These are phyloP conservation scores for Poecilia gillii DNA, from an alignment of 2,797 vertebrate genomes.

Conservation along the genomic window DNA sequence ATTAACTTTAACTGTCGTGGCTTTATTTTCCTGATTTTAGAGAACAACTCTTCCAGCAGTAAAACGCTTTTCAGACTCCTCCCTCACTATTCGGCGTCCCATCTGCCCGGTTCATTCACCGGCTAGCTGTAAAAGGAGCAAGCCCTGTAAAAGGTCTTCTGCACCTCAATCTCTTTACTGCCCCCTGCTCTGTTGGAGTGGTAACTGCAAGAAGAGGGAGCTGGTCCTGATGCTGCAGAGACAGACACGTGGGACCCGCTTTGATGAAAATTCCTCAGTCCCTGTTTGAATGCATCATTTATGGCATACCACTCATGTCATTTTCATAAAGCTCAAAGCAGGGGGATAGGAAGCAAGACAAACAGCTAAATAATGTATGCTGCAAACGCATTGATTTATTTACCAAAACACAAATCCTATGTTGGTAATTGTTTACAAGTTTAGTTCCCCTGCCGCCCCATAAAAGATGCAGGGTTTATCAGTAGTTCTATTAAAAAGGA, in stretches of 20 bases:
- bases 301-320: constrained; percentile 37
- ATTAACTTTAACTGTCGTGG: neutral
- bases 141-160: neutral
- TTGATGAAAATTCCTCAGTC: constrained; percentile 26
- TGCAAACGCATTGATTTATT: constrained; percentile 62
- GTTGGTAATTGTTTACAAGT: constrained; percentile 60
- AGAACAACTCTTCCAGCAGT: neutral
- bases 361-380: constrained; percentile 57
- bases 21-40: neutral
- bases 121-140: neutral
- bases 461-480: constrained; percentile 22
- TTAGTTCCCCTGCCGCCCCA: constrained; percentile 21
- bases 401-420: constrained; percentile 46
- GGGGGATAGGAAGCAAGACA: constrained; percentile 31
- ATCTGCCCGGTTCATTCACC: neutral
- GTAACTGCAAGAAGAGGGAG: neutral
- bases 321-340: constrained; percentile 29
- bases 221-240: constrained; percentile 50
- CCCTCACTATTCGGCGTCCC: neutral
- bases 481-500: constrained; percentile 27
- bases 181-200: constrained; percentile 51
- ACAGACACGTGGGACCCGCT: neutral
- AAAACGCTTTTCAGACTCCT: neutral
- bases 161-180: neutral
- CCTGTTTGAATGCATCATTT: constrained; percentile 45